Evolutionary conservation across 2,888 invertebrate genomes (phyloP).

Genomic region (Sinhomidia bicolor): DNA sequence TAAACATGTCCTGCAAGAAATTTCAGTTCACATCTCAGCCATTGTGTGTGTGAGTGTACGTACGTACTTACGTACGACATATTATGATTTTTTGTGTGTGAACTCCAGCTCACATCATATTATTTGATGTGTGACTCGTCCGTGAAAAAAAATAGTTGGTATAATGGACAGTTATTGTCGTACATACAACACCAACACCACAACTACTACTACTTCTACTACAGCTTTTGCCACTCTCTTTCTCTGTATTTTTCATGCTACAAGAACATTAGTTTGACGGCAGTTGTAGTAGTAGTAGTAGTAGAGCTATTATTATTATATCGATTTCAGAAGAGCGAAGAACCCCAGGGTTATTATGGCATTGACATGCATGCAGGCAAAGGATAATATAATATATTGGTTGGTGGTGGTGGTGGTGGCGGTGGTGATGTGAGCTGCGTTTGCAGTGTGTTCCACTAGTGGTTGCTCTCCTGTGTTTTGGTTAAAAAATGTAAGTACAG

Average conservation of each 20-base stretch:
- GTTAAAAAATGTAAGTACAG: slow-evolving; percentile 24
- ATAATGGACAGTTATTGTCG: neutral
- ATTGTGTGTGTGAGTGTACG: too few species aligned
- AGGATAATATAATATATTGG: too few species aligned
- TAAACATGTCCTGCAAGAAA: neutral
- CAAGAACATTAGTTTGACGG: neutral
- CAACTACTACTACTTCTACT: too few species aligned
- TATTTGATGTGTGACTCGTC: slow-evolving; percentile 24
- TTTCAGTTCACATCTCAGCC: neutral
- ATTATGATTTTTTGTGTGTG: neutral
- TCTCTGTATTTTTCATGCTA: neutral
- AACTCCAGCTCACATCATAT: neutral
- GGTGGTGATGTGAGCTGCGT: too few species aligned
- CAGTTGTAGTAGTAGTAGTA: too few species aligned
- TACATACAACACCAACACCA: neutral
- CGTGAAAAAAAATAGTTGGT: neutral
- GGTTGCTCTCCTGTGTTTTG: neutral
- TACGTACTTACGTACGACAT: too few species aligned
- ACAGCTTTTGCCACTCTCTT: neutral
- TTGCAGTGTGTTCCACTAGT: too few species aligned
- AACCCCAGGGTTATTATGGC: neutral
- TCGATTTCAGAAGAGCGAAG: slow-evolving; percentile 47
- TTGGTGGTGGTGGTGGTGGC: too few species aligned
- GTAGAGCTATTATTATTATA: slow-evolving; percentile 34
- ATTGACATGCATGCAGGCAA: slow-evolving; percentile 14